Percentiles rank a stretch among this genome's conserved stretches.
Evolutionary conservation across 2,113 vertebrate species (phyloP).

Genomic region (Catharus bicknelli): DNA sequence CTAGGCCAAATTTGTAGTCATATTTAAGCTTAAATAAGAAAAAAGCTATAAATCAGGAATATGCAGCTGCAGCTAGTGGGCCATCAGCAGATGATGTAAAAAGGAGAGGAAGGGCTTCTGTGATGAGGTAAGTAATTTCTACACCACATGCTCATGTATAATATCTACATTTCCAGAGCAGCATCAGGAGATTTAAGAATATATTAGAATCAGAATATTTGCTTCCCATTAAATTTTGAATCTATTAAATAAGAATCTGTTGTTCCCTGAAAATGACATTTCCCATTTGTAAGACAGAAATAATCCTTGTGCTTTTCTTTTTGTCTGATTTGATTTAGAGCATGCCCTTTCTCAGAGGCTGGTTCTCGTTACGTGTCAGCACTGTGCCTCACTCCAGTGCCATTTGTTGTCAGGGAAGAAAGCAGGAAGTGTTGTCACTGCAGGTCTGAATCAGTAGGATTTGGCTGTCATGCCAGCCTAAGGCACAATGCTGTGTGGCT

Average conservation of each 20-base stretch:
- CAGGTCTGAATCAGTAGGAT: not conserved
- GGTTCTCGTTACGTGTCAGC: not conserved
- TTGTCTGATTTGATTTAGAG: not conserved
- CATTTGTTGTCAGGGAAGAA: not conserved
- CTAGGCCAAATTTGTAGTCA: not conserved
- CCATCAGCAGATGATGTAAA: not conserved
- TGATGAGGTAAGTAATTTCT: not conserved
- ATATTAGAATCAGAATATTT: not conserved
- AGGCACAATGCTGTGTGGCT: not conserved
- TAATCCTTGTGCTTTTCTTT: not conserved
- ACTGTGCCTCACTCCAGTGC: not conserved
- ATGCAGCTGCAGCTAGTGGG: not conserved
- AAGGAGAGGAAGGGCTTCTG: not conserved
- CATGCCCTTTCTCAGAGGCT: not conserved
- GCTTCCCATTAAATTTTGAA: not conserved
- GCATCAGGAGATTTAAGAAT: not conserved
- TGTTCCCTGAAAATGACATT: not conserved
- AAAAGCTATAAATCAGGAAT: not conserved
- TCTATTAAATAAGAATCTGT: not conserved
- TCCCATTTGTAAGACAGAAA: not conserved
- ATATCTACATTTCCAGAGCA: not conserved
- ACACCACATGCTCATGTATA: not conserved
- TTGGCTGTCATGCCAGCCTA: not conserved
- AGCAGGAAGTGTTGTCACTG: not conserved
- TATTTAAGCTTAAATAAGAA: not conserved